These are phyloP conservation scores for Fratercula arctica DNA, from an alignment of 2,797 vertebrate species.

Conservation along the genomic window DNA sequence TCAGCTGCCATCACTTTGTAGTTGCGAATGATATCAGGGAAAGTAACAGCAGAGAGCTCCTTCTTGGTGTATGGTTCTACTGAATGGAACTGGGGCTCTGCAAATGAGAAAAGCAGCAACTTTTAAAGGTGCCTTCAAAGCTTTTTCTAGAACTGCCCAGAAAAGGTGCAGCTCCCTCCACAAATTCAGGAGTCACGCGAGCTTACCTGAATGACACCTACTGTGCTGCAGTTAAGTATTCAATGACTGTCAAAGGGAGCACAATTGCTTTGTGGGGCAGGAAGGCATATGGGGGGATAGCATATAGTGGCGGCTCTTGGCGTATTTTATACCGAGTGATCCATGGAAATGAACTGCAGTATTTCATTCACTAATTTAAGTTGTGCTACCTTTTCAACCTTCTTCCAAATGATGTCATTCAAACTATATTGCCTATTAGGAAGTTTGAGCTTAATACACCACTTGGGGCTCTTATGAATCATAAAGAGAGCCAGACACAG, in stretches of 20 bases:
- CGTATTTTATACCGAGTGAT: background rate
- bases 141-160: background rate
- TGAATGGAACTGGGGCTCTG: constrained; percentile 87
- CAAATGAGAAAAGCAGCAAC: background rate
- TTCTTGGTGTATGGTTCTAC: constrained; percentile 97
- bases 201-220: background rate
- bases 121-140: background rate
- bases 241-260: background rate
- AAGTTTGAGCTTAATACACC: background rate
- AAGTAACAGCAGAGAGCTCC: constrained; percentile 90
- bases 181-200: background rate
- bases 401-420: background rate
- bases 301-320: background rate
- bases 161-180: background rate
- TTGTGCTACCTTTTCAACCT: background rate
- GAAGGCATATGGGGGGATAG: accelerated
- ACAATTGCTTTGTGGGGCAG: background rate
- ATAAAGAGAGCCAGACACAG: background rate
- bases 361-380: background rate
- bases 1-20: constrained; percentile 97
- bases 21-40: constrained; percentile 95
- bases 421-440: background rate
- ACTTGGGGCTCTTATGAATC: background rate
- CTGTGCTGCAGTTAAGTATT: background rate
- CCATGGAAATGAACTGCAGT: background rate